Conservation (phyloP, 2,113 vertebrate genomes). For the Nibea coibor region DNA sequence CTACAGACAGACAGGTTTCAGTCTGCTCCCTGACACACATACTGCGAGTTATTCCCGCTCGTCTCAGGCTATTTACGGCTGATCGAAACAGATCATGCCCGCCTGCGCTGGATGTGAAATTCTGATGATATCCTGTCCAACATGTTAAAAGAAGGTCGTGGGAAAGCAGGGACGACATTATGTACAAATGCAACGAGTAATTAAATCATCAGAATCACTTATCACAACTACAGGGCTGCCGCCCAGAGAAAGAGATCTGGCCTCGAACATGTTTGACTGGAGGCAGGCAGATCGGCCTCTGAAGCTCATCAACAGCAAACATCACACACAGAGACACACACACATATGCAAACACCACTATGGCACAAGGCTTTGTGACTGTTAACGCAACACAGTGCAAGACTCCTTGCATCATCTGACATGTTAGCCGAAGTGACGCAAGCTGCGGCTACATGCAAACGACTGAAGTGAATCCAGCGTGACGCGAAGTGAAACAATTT, state of each 20-base stretch:
- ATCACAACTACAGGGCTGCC: neutral
- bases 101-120: neutral
- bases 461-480: neutral
- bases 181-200: neutral
- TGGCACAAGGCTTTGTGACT: neutral
- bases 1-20: neutral
- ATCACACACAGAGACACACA: neutral
- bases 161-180: neutral
- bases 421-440: slow-evolving; percentile 44
- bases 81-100: neutral
- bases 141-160: neutral
- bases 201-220: neutral
- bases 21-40: neutral
- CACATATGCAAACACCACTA: neutral
- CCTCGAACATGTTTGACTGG: neutral
- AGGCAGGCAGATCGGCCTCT: slow-evolving; percentile 11
- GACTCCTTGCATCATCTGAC: slow-evolving; percentile 53
- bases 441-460: neutral
- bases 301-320: slow-evolving; percentile 12
- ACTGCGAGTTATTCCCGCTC: neutral
- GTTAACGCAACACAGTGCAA: slow-evolving; percentile 56
- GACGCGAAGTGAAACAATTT: neutral
- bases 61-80: neutral
- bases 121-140: neutral
- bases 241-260: neutral